These are phyloP conservation scores for Drosophila asahinai DNA, from an alignment of 1,140 invertebrate species.

Conservation along the genomic window DNA sequence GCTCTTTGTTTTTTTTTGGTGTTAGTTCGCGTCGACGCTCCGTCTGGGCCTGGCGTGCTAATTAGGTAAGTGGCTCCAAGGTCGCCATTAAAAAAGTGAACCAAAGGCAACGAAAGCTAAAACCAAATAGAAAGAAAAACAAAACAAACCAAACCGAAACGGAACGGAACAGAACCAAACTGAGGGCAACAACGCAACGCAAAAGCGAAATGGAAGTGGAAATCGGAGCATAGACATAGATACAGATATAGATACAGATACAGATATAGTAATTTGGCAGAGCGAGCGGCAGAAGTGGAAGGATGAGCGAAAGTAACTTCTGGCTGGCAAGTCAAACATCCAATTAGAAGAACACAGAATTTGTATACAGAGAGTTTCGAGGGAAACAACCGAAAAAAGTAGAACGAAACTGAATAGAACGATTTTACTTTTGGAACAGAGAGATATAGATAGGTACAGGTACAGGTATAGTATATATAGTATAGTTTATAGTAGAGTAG, in stretches of 20 bases:
- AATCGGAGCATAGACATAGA: conserved; percentile 51
- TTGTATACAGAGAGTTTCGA: conserved; percentile 69
- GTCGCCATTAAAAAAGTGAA: conserved; percentile 76
- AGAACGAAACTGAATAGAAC: conserved; percentile 59
- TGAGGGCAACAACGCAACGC: conserved; percentile 51
- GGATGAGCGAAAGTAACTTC: conserved; percentile 60
- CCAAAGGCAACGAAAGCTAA: conserved; percentile 52
- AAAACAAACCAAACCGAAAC: conserved; percentile 32
- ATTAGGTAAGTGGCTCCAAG: conserved; percentile 82
- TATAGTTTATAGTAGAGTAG: conserved; percentile 64
- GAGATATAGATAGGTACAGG: conserved; percentile 43
- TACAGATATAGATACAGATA: conserved; percentile 35
- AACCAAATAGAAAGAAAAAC: conserved; percentile 39
- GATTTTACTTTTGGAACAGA: conserved; percentile 44
- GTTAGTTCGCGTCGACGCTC: conserved; percentile 42
- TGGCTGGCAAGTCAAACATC: conserved; percentile 81
- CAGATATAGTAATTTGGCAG: conserved; percentile 41
- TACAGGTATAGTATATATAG: conserved; percentile 41
- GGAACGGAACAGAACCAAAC: conserved; percentile 27
- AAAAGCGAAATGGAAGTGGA: conserved; percentile 52
- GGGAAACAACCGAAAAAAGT: conserved; percentile 30
- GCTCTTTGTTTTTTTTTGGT: conserved; percentile 7
- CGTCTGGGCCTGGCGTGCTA: conserved; percentile 69
- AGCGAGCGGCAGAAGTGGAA: conserved; percentile 38
- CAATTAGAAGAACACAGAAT: conserved; percentile 76